Evolutionary conservation across 1,140 invertebrate species (phyloP).

Genomic region (Dreissena polymorpha): DNA sequence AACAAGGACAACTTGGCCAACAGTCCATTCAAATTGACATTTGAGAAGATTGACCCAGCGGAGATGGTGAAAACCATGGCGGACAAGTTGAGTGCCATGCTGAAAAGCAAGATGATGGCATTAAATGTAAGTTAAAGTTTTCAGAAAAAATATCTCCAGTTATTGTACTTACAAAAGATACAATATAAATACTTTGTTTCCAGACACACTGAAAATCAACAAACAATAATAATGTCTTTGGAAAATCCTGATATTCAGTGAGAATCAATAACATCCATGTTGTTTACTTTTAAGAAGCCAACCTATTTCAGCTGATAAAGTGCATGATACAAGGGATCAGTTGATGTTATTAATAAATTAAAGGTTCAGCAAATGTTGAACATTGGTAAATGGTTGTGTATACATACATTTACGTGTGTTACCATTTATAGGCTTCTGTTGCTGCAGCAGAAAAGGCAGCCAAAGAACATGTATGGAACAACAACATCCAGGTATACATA

Average conservation of each 20-base stretch:
- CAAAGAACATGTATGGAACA: conserved; percentile 59
- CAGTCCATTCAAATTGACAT: conserved; percentile 17
- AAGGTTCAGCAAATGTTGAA: neutral
- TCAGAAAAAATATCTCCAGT: neutral
- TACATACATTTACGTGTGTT: neutral
- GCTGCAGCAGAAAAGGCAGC: conserved; percentile 61
- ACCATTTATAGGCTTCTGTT: conserved; percentile 61
- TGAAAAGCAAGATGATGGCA: conserved; percentile 59
- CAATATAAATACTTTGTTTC: neutral
- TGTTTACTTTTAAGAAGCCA: neutral
- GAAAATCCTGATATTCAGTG: neutral
- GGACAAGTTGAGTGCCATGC: conserved; percentile 27
- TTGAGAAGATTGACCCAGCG: conserved; percentile 20
- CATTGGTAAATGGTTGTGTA: neutral
- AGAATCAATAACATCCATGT: neutral
- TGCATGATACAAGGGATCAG: neutral
- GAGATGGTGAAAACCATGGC: conserved; percentile 14
- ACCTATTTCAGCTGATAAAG: neutral
- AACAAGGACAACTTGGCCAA: neutral
- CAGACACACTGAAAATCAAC: no score
- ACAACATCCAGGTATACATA: conserved; percentile 59
- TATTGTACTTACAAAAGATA: neutral
- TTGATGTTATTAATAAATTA: neutral
- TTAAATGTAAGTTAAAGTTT: conserved; percentile 48
- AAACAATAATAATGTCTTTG: no score